A percentile compares a stretch with the other conserved stretches of the same genome.
Evolutionary conservation across 2,888 invertebrate genomes (phyloP).

Genomic region (Drymonia ruficornis): DNA sequence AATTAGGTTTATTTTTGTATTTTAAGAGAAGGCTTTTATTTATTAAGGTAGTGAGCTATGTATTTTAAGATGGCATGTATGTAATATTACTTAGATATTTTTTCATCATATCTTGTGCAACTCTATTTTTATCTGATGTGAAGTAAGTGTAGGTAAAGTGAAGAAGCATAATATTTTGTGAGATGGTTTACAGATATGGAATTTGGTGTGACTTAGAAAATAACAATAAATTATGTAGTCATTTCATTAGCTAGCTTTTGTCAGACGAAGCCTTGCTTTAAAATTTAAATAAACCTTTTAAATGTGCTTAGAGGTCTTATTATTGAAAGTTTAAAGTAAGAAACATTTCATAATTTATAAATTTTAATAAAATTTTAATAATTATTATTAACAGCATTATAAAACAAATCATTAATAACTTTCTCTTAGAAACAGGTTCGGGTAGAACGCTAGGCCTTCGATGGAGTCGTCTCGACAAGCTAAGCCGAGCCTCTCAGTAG

Average conservation of each 20-base stretch:
- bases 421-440: constrained; percentile 91
- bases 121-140: constrained; percentile 19
- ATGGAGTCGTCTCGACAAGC: constrained; percentile 98
- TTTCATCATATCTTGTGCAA: constrained; percentile 40
- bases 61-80: constrained; percentile 18
- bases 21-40: constrained; percentile 28
- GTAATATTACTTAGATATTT: constrained; percentile 12
- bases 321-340: constrained; percentile 22
- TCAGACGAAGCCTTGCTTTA: constrained; percentile 57
- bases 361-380: constrained; percentile 9
- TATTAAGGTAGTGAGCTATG: constrained; percentile 14
- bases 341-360: constrained; percentile 6
- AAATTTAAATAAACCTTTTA: constrained; percentile 52
- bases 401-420: constrained; percentile 36
- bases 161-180: constrained; percentile 67
- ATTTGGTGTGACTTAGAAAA: constrained; percentile 31
- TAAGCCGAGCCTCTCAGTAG: constrained; percentile 93
- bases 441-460: constrained; percentile 97
- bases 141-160: constrained; percentile 34
- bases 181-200: constrained; percentile 57
- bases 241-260: constrained; percentile 56
- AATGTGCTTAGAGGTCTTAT: constrained; percentile 51
- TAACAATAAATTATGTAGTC: constrained; percentile 4
- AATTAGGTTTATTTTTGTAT: constrained; percentile 48
- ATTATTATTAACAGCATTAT: constrained; percentile 3